These are phyloP conservation scores for Parauchenoglanis punctatus DNA, from an alignment of 2,797 vertebrate genomes.

Conservation along the genomic window DNA sequence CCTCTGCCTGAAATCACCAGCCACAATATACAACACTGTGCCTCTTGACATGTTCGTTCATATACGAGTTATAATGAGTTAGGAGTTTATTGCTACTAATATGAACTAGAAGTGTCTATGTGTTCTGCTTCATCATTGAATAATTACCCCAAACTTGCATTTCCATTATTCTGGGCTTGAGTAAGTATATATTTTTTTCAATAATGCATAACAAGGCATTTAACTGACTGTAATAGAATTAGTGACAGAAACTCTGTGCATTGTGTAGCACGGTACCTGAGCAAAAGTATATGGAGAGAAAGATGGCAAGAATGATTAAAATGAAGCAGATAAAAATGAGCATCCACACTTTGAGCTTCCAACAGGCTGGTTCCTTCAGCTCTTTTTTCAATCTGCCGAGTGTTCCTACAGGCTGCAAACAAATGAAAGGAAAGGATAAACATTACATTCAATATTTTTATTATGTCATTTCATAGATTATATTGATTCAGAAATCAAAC, in stretches of 20 bases:
- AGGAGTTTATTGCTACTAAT: background rate
- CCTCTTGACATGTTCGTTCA: background rate
- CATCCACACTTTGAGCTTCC: constrained; percentile 65
- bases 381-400: constrained; percentile 2
- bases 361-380: constrained; percentile 53
- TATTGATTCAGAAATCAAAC: background rate
- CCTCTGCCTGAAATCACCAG: background rate
- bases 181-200: background rate
- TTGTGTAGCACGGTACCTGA: constrained; percentile 60
- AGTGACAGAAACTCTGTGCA: background rate
- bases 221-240: background rate
- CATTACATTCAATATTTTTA: background rate
- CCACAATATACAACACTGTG: background rate
- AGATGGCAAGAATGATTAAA: constrained; percentile 50
- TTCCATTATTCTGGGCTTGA: background rate
- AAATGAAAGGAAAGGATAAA: constrained; percentile 29
- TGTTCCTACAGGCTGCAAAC: background rate
- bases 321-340: constrained; percentile 54
- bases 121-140: background rate
- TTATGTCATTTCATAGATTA: background rate
- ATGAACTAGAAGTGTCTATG: background rate
- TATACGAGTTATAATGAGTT: too few species aligned
- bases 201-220: background rate
- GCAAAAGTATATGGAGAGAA: constrained; percentile 57
- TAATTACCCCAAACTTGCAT: background rate